Base-by-base conservation (phyloP, 2,888 invertebrate genomes). In the Minunthozetes semirufus region DNA sequence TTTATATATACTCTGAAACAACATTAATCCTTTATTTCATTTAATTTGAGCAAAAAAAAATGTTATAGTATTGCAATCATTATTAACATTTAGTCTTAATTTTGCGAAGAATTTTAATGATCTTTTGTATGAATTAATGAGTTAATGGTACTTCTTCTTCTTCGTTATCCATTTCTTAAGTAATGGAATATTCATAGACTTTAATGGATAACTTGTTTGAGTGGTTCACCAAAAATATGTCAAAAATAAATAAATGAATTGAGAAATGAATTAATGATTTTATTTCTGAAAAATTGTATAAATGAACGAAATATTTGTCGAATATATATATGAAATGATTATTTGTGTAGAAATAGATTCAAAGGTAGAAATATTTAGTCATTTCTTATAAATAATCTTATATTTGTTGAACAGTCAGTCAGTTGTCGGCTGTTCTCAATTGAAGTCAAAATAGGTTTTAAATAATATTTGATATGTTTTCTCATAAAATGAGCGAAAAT, bases 401-500 rank as follows among this genome's bases (percentile, higher is more conserved):
- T 22, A 53, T 22, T 56, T 56, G 11, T 9, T 9, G 11, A 42
- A 42, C 42, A 22, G 56, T 56, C 56, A 56, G 56, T 56, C 56
- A 56, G 56, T 56, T 25, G 1, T 56, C 25, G 6, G 11, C 25
- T 56, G 19, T 56, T 56, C 9, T 25, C 1, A 42, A 9, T 19
- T 56, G n/a, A 22, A 56, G 25, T 5, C 13, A 22, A 56, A 13
- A 56, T 13, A 56, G 2, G 1, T 25, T 11, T 56, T 56, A 25
- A 22, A 56, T 25, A 29, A 33, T 33, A 33, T 27, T 33, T 33
- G 33, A 61, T 61, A 33, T 61, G 61, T 61, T 61, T 59, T 25
- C n/a, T 61, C 29, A 29, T 27, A 68, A 68, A 68, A 68, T 68
- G 68, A 68, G 68, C 68, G 38, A 19, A 68, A 68, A 68, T 42